Evolutionary conservation across 2,797 vertebrate species (phyloP).

Genomic region (Lepidocolaptes lacrymiger): DNA sequence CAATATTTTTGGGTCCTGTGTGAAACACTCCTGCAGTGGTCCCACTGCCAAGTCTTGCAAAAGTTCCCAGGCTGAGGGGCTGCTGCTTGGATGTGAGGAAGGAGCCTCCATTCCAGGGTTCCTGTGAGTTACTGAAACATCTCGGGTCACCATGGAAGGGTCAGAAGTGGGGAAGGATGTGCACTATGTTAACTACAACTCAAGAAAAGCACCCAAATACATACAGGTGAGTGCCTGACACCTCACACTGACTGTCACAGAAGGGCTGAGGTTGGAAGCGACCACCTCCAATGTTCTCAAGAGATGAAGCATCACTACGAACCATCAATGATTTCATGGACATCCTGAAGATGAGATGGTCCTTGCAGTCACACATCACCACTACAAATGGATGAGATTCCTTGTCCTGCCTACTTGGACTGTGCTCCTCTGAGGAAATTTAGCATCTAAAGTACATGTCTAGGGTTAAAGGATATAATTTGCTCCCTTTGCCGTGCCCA

Average conservation of each 20-base stretch:
- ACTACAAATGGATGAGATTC: background rate
- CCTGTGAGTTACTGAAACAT: background rate
- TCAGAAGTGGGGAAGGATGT: background rate
- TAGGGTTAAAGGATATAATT: background rate
- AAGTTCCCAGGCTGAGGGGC: constrained; percentile 65
- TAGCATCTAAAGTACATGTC: background rate
- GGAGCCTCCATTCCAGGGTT: background rate
- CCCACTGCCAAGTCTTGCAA: constrained; percentile 59
- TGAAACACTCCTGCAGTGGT: constrained; percentile 41
- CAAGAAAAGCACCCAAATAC: background rate
- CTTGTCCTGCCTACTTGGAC: background rate
- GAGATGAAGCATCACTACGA: rapidly evolving
- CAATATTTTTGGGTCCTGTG: constrained; percentile 68
- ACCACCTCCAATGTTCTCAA: background rate
- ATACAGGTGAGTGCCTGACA: background rate
- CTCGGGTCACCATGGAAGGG: background rate
- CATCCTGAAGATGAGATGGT: background rate
- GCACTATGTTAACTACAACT: background rate
- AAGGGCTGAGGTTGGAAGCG: background rate
- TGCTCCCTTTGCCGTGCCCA: background rate
- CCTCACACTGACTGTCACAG: background rate
- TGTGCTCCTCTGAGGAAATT: background rate
- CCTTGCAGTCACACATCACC: rapidly evolving
- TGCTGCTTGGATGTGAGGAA: constrained; percentile 9
- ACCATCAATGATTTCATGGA: background rate